These are phyloP conservation scores for Caenorhabditis remanei DNA, from an alignment of 1,140 invertebrate species.

Conservation along the genomic window DNA sequence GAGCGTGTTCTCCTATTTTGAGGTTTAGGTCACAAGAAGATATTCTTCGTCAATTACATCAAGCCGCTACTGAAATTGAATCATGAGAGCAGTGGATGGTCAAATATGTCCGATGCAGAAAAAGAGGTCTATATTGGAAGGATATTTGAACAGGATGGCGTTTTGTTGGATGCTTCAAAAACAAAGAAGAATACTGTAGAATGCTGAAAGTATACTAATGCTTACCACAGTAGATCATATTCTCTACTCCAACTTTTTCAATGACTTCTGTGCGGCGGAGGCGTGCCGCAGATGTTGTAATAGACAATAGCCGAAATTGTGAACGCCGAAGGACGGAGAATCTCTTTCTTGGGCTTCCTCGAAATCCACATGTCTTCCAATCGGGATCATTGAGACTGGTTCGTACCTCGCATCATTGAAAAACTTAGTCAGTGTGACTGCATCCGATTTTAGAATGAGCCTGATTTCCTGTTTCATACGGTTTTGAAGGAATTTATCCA, in stretches of 20 bases:
- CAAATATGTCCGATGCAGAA: not conserved
- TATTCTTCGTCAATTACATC: not conserved
- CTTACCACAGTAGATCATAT: not conserved
- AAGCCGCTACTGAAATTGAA: not conserved
- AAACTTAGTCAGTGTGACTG: not conserved
- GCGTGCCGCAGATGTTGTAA: not conserved
- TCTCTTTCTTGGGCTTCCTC: not conserved
- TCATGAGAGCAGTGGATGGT: not conserved
- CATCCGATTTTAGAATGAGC: not conserved
- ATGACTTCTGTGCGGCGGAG: not conserved
- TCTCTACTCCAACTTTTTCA: not conserved
- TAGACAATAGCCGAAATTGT: not conserved
- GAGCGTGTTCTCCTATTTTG: not conserved
- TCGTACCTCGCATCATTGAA: not conserved
- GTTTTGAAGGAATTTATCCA: not conserved
- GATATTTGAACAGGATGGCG: not conserved
- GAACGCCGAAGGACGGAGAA: not conserved
- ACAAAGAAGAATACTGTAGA: not conserved
- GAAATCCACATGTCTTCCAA: not conserved
- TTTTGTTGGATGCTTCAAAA: not conserved
- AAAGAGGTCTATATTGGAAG: not conserved
- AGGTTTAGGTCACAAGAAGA: not conserved
- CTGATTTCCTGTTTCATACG: not conserved
- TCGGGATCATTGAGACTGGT: not conserved
- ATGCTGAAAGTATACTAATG: not conserved